Evolutionary conservation across 2,113 vertebrate genomes (phyloP).

Genomic region (Istiophorus platypterus): DNA sequence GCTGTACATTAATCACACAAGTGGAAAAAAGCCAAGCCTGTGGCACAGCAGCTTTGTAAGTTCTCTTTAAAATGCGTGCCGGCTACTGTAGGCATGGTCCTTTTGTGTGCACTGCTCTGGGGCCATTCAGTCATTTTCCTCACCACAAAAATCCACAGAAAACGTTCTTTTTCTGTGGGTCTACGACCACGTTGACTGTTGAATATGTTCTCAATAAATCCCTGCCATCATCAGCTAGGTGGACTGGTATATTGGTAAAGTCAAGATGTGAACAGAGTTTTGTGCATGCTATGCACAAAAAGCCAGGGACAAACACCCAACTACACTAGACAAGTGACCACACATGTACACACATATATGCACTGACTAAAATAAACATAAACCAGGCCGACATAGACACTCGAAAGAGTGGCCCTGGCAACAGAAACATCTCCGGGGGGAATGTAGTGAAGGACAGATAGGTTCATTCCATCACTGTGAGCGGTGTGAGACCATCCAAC

Average conservation of each 20-base stretch:
- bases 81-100: slow-evolving; percentile 40
- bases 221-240: slow-evolving; percentile 47
- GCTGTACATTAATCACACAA: slow-evolving; percentile 74
- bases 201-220: slow-evolving; percentile 76
- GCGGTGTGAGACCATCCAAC: slow-evolving; percentile 56
- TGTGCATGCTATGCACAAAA: slow-evolving; percentile 35
- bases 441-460: slow-evolving; percentile 62
- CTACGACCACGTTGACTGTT: slow-evolving; percentile 39
- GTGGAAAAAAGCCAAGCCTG: slow-evolving; percentile 62
- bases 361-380: slow-evolving; percentile 53
- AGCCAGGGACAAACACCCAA: slow-evolving; percentile 33
- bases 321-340: slow-evolving; percentile 12
- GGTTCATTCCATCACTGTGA: slow-evolving; percentile 64
- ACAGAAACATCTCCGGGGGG: slow-evolving; percentile 57
- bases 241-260: slow-evolving; percentile 36
- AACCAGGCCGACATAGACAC: slow-evolving; percentile 28
- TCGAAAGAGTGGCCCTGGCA: slow-evolving; percentile 63
- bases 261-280: slow-evolving; percentile 55
- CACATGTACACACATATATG: slow-evolving; percentile 8
- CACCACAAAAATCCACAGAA: slow-evolving; percentile 61
- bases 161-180: slow-evolving; percentile 38
- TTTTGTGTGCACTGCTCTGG: slow-evolving; percentile 48
- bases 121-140: slow-evolving; percentile 51
- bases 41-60: slow-evolving; percentile 60
- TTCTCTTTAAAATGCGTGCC: slow-evolving; percentile 63